Evolutionary conservation across 2,888 invertebrate species (phyloP).

Genomic region (Polyommatus iphigenia): DNA sequence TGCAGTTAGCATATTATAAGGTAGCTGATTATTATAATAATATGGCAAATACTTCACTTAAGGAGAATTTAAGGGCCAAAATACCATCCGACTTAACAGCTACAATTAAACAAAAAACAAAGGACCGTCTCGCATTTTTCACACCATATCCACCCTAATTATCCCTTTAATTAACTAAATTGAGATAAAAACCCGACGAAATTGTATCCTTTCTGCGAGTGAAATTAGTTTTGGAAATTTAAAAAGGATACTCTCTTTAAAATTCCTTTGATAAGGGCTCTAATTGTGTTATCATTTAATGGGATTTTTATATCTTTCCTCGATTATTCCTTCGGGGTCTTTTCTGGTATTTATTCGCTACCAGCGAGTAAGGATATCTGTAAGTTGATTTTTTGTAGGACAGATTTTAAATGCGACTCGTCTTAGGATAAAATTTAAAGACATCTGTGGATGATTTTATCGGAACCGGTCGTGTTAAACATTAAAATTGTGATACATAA

Average conservation of each 20-base stretch:
- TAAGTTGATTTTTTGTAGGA: background rate
- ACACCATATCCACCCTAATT: slow-evolving; percentile 30
- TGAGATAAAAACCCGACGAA: slow-evolving; percentile 45
- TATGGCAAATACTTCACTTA: background rate
- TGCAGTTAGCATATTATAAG: background rate
- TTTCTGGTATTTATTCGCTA: background rate
- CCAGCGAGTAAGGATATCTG: background rate
- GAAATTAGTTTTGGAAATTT: slow-evolving; percentile 40
- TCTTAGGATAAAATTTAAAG: too few species aligned
- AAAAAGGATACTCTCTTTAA: slow-evolving; percentile 32
- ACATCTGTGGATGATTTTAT: too few species aligned
- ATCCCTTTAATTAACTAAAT: slow-evolving; percentile 41
- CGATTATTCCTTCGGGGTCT: background rate
- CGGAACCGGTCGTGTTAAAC: too few species aligned
- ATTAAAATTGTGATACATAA: too few species aligned
- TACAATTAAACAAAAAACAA: slow-evolving; percentile 38
- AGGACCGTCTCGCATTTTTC: slow-evolving; percentile 24
- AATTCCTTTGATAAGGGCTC: slow-evolving; percentile 20
- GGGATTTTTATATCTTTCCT: slow-evolving; percentile 16
- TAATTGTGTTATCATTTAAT: slow-evolving; percentile 31
- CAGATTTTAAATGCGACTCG: background rate
- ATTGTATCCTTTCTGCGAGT: slow-evolving; percentile 40
- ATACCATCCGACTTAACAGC: background rate
- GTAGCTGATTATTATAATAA: background rate
- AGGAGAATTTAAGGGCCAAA: background rate